Evolutionary conservation across 1,140 invertebrate species (phyloP).

Genomic region (Eupristina koningsbergeri): DNA sequence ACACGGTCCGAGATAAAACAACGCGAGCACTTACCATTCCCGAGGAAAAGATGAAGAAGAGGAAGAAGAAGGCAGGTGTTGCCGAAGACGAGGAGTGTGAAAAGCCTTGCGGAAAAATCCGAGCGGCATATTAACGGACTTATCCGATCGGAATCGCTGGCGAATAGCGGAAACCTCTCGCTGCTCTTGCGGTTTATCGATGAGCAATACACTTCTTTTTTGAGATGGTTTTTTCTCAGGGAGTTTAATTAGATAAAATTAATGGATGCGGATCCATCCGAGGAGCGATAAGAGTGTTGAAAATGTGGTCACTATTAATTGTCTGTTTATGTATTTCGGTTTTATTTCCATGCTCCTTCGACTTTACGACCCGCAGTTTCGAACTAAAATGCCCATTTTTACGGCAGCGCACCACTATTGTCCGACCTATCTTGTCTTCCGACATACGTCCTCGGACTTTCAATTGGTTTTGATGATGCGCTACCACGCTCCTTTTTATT

Average conservation of each 20-base stretch:
- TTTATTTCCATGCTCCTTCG: neutral
- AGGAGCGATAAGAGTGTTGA: neutral
- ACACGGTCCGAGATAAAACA: neutral
- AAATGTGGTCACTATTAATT: neutral
- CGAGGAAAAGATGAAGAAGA: neutral
- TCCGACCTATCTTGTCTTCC: neutral
- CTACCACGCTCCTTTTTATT: neutral
- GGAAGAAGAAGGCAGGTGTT: neutral
- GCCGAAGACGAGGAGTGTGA: neutral
- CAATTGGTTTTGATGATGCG: neutral
- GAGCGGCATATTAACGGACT: neutral
- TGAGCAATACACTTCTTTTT: too few relatives aligned
- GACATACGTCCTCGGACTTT: neutral
- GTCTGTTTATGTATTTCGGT: neutral
- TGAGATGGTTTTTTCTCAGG: too few relatives aligned
- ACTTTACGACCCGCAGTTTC: neutral
- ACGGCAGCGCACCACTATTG: neutral
- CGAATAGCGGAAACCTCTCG: constrained; percentile 3
- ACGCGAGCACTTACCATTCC: neutral
- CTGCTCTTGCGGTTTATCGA: neutral
- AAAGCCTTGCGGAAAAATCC: constrained; percentile 10
- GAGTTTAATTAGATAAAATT: constrained; percentile 33
- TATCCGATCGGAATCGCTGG: neutral
- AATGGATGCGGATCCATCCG: neutral
- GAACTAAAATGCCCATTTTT: neutral